Conservation (phyloP, 2,888 invertebrate genomes). For the Volucella inanis region DNA sequence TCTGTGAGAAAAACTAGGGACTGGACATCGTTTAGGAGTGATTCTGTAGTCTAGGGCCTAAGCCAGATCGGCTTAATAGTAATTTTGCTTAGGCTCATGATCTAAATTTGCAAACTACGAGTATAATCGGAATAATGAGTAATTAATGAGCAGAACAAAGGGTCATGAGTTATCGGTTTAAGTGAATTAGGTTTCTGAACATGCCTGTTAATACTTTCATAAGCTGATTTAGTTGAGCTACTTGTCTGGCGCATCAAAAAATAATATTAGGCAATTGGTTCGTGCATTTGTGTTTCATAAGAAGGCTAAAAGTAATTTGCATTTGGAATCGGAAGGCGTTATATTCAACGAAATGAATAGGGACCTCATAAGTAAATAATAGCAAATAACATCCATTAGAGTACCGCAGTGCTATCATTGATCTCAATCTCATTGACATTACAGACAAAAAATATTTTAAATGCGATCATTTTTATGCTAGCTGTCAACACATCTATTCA, state of each 20-base stretch:
- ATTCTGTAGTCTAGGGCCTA: neutral
- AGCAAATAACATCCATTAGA: too few relatives aligned
- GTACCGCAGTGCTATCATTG: too few relatives aligned
- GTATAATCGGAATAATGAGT: conserved; percentile 58
- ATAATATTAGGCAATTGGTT: too few relatives aligned
- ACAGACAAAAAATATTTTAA: too few relatives aligned
- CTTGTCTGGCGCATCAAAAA: conserved; percentile 46
- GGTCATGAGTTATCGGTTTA: conserved; percentile 50
- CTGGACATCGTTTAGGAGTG: conserved; percentile 39
- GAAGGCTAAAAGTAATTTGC: too few relatives aligned
- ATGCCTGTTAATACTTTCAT: neutral
- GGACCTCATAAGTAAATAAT: too few relatives aligned
- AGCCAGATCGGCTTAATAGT: conserved; percentile 53
- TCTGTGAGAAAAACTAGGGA: conserved; percentile 26
- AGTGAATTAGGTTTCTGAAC: conserved; percentile 51
- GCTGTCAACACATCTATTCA: too few relatives aligned
- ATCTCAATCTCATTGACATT: too few relatives aligned
- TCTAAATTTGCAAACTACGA: conserved; percentile 60
- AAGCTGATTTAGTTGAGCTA: conserved; percentile 14
- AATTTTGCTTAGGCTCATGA: conserved; percentile 65
- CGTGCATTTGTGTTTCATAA: too few relatives aligned
- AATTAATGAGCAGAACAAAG: conserved; percentile 39
- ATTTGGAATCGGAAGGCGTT: too few relatives aligned
- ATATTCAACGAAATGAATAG: too few relatives aligned
- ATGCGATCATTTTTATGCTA: too few relatives aligned